Evolutionary conservation across 2,797 vertebrate species (phyloP).

Genomic region (Eidolon dupreanum): DNA sequence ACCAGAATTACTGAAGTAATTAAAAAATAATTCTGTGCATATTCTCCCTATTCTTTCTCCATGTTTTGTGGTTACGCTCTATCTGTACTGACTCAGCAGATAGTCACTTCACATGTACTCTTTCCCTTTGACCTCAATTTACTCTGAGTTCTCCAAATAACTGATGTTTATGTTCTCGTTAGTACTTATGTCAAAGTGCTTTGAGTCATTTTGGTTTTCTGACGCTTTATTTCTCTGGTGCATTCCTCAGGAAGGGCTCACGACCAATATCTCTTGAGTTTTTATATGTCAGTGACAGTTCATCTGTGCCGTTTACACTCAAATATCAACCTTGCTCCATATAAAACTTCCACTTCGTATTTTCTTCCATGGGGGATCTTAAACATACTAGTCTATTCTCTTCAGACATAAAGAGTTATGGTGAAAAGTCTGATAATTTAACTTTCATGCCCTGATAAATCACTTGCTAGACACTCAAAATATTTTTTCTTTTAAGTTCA

Average conservation of each 20-base stretch:
- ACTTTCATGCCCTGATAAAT: background rate
- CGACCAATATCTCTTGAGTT: background rate
- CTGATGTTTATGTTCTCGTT: background rate
- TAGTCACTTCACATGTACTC: background rate
- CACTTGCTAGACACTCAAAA: background rate
- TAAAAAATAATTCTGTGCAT: background rate
- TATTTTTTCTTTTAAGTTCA: background rate
- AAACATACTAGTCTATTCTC: background rate
- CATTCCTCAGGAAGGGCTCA: background rate
- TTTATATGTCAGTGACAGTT: background rate
- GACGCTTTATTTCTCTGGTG: background rate
- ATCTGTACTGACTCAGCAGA: background rate
- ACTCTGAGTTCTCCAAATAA: background rate
- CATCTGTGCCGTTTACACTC: background rate
- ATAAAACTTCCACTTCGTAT: background rate
- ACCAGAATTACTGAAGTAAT: background rate
- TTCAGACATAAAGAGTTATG: background rate
- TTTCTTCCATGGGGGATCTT: background rate
- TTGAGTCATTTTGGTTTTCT: background rate
- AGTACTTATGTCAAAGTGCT: background rate
- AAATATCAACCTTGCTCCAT: background rate
- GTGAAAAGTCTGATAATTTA: background rate
- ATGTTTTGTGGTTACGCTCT: background rate
- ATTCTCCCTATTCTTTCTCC: background rate
- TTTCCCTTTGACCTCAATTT: background rate